phyloP scores from a whole-genome alignment of 2,797 vertebrate species.

The Scleropages formosus region DNA sequence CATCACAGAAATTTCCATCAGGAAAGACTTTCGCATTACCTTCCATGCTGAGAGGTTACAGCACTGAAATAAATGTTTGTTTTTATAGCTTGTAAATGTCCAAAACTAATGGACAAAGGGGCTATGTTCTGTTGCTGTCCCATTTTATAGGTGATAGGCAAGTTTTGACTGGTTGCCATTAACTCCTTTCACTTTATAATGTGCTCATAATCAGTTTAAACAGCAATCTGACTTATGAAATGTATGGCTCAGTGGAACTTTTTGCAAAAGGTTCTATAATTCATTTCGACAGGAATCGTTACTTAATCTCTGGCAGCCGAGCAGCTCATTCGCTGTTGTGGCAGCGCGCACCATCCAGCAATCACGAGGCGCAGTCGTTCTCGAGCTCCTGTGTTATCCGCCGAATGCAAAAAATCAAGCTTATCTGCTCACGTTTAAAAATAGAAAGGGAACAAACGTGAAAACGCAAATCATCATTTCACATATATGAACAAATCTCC shows the following conservation, averaged over 20 bases:
- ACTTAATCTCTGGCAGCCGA: constrained; percentile 50
- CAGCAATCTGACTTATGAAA: constrained; percentile 49
- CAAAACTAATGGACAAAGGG: constrained; percentile 25
- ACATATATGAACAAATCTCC: constrained; percentile 31
- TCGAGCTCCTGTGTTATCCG: constrained; percentile 44
- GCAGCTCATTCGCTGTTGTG: constrained; percentile 34
- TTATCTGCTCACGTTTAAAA: constrained; percentile 20
- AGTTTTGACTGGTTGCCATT: constrained; percentile 56
- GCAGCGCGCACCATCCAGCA: constrained; percentile 48
- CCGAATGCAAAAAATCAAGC: constrained; percentile 46
- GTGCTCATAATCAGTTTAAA: constrained; percentile 67
- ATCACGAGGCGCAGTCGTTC: constrained; percentile 40
- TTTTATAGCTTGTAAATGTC: constrained; percentile 37
- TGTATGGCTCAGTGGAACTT: constrained; percentile 31
- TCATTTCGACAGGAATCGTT: constrained; percentile 56
- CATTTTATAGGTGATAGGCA: constrained; percentile 49
- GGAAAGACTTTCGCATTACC: constrained; percentile 56
- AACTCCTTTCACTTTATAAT: constrained; percentile 52
- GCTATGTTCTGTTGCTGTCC: background rate
- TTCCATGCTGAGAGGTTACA: constrained; percentile 67
- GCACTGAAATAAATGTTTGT: constrained; percentile 55
- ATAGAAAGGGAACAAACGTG: background rate
- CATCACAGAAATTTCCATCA: constrained; percentile 62
- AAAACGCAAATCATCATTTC: constrained; percentile 43
- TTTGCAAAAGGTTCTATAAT: constrained; percentile 45